phyloP scores from a whole-genome alignment of 2,113 vertebrate genomes.

The Motacilla tschutschensis region DNA sequence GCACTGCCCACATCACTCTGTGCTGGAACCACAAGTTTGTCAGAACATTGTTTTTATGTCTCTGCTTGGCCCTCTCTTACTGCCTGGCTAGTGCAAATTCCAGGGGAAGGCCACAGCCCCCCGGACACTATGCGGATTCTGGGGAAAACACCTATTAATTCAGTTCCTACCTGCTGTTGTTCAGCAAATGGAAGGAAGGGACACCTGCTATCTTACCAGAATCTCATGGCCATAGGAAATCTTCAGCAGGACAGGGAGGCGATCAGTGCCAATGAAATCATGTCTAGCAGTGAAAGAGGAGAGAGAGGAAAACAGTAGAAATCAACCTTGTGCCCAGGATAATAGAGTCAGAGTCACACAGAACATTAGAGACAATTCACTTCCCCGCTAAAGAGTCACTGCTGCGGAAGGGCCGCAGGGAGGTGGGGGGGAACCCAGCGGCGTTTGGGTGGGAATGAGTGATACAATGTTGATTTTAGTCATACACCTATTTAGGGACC shows the following conservation, averaged over 20 bases:
- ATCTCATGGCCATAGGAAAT: conserved; percentile 89
- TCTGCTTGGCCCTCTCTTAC: neutral
- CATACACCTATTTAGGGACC: neutral
- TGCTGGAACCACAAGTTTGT: neutral
- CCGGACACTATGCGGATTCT: neutral
- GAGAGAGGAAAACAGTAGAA: conserved; percentile 1
- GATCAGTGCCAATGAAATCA: conserved; percentile 77
- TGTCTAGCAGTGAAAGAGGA: conserved; percentile 74
- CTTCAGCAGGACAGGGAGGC: conserved; percentile 86
- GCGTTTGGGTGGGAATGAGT: neutral
- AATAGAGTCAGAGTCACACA: conserved; percentile 4
- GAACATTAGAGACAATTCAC: conserved; percentile 40
- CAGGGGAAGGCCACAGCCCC: neutral
- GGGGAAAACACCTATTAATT: neutral
- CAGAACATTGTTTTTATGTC: neutral
- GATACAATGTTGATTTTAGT: neutral
- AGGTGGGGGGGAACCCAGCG: neutral
- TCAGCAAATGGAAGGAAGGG: neutral
- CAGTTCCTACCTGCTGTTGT: neutral
- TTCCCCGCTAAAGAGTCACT: conserved; percentile 38
- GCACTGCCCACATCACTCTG: neutral
- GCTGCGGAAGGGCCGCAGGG: neutral
- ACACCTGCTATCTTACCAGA: conserved; percentile 77
- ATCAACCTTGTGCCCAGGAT: neutral
- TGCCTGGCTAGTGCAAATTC: neutral